Evolutionary conservation across 2,113 vertebrate species (phyloP).

Genomic region (Trinectes maculatus): DNA sequence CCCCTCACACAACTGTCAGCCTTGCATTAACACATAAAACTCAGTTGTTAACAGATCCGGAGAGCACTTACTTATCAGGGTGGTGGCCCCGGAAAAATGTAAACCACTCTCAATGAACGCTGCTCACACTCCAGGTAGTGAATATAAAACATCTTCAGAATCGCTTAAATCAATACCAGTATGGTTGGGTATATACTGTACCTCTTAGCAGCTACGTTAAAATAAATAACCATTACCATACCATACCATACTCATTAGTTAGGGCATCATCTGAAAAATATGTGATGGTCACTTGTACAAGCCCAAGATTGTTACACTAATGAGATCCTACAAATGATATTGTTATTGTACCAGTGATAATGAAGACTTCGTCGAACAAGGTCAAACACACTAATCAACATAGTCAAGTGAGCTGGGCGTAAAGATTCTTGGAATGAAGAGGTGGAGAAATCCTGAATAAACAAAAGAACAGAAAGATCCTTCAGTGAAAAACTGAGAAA

Average conservation of each 20-base stretch:
- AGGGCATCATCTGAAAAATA: slow-evolving; percentile 37
- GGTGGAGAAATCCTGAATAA: background rate
- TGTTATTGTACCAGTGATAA: background rate
- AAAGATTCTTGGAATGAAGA: background rate
- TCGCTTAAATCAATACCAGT: background rate
- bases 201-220: no score
- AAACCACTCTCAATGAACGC: background rate
- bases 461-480: background rate
- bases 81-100: slow-evolving; percentile 1
- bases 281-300: no score
- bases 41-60: slow-evolving; percentile 37
- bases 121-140: background rate
- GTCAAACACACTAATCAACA: background rate
- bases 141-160: background rate
- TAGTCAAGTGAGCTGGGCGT: background rate
- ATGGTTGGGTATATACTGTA: no score
- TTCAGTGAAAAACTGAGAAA: background rate
- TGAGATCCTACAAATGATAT: background rate
- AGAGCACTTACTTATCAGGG: slow-evolving; percentile 17
- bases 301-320: no score
- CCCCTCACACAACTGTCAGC: slow-evolving; percentile 59
- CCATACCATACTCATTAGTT: slow-evolving; percentile 6
- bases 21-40: slow-evolving; percentile 47
- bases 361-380: background rate
- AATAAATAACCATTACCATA: no score